These are phyloP conservation scores for Helicoverpa armigera DNA, from an alignment of 1,140 invertebrate genomes.

Conservation along the genomic window DNA sequence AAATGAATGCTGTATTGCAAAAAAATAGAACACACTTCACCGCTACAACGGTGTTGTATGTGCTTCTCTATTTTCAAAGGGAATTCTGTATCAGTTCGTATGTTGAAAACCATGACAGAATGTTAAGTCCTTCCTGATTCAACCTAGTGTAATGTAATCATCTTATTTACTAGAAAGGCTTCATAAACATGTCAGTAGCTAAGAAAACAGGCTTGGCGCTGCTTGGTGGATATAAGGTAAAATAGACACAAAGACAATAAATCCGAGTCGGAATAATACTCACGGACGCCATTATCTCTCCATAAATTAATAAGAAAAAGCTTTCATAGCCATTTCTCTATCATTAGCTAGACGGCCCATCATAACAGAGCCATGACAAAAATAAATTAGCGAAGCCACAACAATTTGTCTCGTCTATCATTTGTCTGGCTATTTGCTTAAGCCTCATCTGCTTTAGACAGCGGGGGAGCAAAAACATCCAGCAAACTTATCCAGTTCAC, in stretches of 20 bases:
- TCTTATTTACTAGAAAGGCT: too few species aligned
- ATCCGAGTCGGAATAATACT: background rate
- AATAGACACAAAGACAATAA: too few species aligned
- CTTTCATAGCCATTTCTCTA: conserved; percentile 10
- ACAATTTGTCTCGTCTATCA: conserved; percentile 69
- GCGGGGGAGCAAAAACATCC: conserved; percentile 60
- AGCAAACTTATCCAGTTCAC: conserved; percentile 35
- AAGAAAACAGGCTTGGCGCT: too few species aligned
- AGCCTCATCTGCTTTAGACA: conserved; percentile 66
- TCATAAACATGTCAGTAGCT: too few species aligned
- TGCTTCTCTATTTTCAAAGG: background rate
- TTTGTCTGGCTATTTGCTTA: conserved; percentile 69
- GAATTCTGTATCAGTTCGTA: too few species aligned
- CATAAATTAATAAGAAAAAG: conserved; percentile 25
- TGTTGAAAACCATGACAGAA: too few species aligned
- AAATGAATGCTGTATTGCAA: background rate
- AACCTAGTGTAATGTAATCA: too few species aligned
- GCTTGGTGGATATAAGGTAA: too few species aligned
- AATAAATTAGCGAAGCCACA: conserved; percentile 48
- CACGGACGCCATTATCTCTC: conserved; percentile 10
- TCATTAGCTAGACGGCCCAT: conserved; percentile 20
- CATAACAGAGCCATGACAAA: conserved; percentile 37
- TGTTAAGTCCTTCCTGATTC: too few species aligned
- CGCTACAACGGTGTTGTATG: background rate
- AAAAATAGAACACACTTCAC: background rate